Percentiles rank a stretch among this genome's conserved stretches.
phyloP scores from a whole-genome alignment of 2,797 vertebrate species.

The Syngnathus rostellatus region DNA sequence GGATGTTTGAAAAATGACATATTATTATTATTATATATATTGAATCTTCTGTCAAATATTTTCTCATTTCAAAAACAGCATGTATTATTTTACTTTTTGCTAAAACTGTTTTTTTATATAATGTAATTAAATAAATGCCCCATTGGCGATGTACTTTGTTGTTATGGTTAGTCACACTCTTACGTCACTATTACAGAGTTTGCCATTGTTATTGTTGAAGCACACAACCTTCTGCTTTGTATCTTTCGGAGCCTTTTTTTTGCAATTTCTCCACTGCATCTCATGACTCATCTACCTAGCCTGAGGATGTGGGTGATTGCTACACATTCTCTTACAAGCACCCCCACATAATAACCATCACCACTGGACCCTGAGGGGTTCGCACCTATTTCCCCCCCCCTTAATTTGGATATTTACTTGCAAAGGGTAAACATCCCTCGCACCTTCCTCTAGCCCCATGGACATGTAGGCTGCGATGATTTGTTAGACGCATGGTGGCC shows the following conservation, averaged over 20 bases:
- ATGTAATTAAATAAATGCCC: neutral
- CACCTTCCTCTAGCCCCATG: neutral
- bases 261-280: neutral
- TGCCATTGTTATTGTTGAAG: neutral
- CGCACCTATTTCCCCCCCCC: conserved; percentile 15
- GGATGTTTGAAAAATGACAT: too few relatives aligned
- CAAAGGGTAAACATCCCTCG: neutral
- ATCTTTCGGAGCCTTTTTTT: neutral
- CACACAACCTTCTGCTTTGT: neutral
- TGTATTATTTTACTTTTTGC: neutral
- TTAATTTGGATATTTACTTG: neutral
- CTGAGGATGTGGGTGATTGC: neutral
- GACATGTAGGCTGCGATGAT: conserved; percentile 33
- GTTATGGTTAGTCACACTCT: neutral
- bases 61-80: too few relatives aligned
- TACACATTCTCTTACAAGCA: conserved; percentile 24
- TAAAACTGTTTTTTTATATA: neutral
- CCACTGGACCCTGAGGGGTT: conserved; percentile 17
- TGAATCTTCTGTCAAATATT: too few relatives aligned
- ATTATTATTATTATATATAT: too few relatives aligned
- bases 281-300: conserved; percentile 3
- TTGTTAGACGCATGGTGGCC: conserved; percentile 39
- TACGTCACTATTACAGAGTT: neutral
- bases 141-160: neutral
- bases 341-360: conserved; percentile 1